Percentiles rank a stretch among this genome's conserved stretches.
Conservation (phyloP, 1,140 invertebrate genomes). For the Rhizoglyphus robini region DNA sequence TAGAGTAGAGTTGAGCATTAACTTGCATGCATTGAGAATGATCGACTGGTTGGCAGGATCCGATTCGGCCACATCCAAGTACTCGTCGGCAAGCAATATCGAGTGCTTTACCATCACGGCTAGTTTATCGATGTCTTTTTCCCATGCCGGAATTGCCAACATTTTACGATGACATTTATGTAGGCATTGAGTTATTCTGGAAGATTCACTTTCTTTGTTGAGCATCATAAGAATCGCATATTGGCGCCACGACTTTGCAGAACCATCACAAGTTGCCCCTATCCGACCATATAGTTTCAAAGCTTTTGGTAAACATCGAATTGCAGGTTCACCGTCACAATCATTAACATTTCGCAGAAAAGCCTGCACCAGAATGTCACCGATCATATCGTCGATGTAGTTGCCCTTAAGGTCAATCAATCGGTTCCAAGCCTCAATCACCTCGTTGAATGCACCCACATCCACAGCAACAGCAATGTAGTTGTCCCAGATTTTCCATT, state of each 20-base stretch:
- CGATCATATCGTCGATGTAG: conserved; percentile 60
- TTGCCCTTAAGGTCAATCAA: conserved; percentile 64
- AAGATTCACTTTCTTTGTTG: conserved; percentile 33
- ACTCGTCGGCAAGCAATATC: conserved; percentile 31
- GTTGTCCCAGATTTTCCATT: conserved; percentile 97
- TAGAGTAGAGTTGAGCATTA: conserved; percentile 17
- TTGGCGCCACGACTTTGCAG: conserved; percentile 58
- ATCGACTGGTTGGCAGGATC: conserved; percentile 8
- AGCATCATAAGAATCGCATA: conserved; percentile 49
- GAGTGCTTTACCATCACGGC: conserved; percentile 29
- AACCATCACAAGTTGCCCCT: conserved; percentile 46
- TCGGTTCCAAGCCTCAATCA: conserved; percentile 66
- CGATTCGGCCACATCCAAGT: conserved; percentile 18
- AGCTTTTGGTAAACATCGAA: conserved; percentile 42
- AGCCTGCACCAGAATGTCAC: conserved; percentile 56
- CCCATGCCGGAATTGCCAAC: conserved; percentile 39
- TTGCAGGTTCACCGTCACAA: conserved; percentile 39
- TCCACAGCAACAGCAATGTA: conserved; percentile 65
- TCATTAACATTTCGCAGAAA: conserved; percentile 45
- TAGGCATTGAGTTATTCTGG: conserved; percentile 42
- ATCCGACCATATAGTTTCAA: conserved; percentile 66
- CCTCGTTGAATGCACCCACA: conserved; percentile 42
- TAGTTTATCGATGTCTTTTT: conserved; percentile 35
- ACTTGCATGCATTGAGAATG: conserved; percentile 13
- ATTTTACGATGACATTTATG: conserved; percentile 39